Evolutionary conservation across 2,888 invertebrate genomes (phyloP), one percentile per base, ranked within the genome.

Genomic region (Megamerina dolium): DNA sequence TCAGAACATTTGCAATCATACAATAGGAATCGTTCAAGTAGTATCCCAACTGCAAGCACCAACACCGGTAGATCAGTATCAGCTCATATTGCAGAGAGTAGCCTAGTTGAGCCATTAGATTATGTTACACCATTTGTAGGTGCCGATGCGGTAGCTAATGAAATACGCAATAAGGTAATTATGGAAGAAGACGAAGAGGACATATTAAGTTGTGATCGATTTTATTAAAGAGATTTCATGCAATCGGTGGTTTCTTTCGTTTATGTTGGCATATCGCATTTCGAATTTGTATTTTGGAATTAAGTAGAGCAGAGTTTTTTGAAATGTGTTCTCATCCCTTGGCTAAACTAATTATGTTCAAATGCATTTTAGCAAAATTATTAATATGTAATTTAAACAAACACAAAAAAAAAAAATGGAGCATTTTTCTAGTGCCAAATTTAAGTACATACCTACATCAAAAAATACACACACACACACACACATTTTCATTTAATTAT

Each of bases 171-270:
- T 53, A 65, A 64, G 48, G 53, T 64, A 36, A 65, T 65, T 45
- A 58, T 63, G 26, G 64, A 64, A 53, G 64, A 64, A 52, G 64
- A 64, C 55, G 63, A 68, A 52, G 64, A 66, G 55, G 66, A 67
- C 55, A 63, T 66, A 52, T 56, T 60, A 53, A 62, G 63, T 54
- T 59, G 60, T 56, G 65, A 68, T 66, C 58, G 61, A 58, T 68
- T 68, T 59, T 69, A 68, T 65, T 68, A 63, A 68, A 66, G 66
- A 64, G 68, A 68, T 65, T 66, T 64, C 59, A 63, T 57, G 56
- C 48, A 38, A 49, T 43, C 23, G 10, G n/a, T 46, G 13, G 31
- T 35, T 26, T 14, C 5, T 9, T 21, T 21, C 10, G 20, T 16
- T 30, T 21, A 2, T 18, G 13, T 29, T n/a, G 10, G 17, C 20